phyloP scores from a whole-genome alignment of 2,113 vertebrate genomes.

The Equus quagga region DNA sequence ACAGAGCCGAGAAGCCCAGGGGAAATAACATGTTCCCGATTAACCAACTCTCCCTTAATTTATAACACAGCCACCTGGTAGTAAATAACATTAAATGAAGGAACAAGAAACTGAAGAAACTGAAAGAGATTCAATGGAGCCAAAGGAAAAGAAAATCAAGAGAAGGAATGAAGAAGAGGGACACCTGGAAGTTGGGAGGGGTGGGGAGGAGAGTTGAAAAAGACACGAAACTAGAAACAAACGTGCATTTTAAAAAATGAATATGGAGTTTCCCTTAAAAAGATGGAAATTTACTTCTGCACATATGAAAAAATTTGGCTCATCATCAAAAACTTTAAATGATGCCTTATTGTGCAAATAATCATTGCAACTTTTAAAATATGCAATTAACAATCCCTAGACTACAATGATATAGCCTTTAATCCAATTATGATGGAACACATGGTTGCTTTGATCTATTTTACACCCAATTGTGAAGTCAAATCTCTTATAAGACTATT shows the following conservation, averaged over 20 bases:
- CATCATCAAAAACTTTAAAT: neutral
- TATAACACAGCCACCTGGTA: neutral
- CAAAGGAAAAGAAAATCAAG: neutral
- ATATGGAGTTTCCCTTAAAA: neutral
- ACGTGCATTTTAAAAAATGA: neutral
- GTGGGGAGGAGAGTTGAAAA: neutral
- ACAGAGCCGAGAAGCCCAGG: neutral
- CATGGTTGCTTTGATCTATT: neutral
- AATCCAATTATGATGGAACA: neutral
- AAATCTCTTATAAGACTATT: neutral
- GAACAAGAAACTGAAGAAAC: neutral
- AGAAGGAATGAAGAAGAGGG: neutral
- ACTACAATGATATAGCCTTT: neutral
- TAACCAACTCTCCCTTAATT: conserved; percentile 18
- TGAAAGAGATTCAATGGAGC: neutral
- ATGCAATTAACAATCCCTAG: neutral
- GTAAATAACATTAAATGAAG: neutral
- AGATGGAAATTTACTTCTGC: neutral
- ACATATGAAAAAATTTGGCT: neutral
- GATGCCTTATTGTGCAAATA: neutral
- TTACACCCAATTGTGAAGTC: neutral
- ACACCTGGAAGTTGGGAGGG: neutral
- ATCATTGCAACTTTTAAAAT: neutral
- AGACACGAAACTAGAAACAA: neutral
- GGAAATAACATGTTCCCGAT: conserved; percentile 38